Percentiles rank a stretch among this genome's conserved stretches.
Evolutionary conservation across 2,797 vertebrate species (phyloP).

Genomic region (Catostomus latipinnis): DNA sequence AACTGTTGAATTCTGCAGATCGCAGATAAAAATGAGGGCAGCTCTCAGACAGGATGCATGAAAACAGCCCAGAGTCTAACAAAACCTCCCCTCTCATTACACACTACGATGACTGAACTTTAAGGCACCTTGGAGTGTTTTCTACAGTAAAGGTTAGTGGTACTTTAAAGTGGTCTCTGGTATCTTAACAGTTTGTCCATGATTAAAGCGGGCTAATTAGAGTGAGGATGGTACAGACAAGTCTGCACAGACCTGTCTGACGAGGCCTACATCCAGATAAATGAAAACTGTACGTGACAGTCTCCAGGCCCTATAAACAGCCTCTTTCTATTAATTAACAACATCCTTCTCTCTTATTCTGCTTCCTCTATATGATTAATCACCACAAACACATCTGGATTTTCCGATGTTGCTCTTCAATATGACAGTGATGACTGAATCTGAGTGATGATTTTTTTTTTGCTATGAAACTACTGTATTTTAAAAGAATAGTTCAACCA

Average conservation of each 20-base stretch:
- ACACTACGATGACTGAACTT: slow-evolving; percentile 23
- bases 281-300: slow-evolving; percentile 30
- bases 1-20: neutral
- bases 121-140: slow-evolving; percentile 19
- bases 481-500: too few species aligned
- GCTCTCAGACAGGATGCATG: slow-evolving; percentile 23
- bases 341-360: slow-evolving; percentile 7
- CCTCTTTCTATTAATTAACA: slow-evolving; percentile 39
- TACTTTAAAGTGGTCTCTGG: slow-evolving; percentile 41
- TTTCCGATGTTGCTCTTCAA: slow-evolving; percentile 15
- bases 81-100: slow-evolving; percentile 37
- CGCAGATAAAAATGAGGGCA: slow-evolving; percentile 5
- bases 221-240: slow-evolving; percentile 37
- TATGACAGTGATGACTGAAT: neutral
- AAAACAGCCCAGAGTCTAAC: slow-evolving; percentile 13
- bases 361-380: slow-evolving; percentile 5
- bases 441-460: neutral
- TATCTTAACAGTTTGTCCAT: slow-evolving; percentile 30
- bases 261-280: slow-evolving; percentile 15
- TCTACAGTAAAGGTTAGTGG: slow-evolving; percentile 36
- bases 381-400: slow-evolving; percentile 20
- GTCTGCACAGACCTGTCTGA: slow-evolving; percentile 31
- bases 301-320: neutral
- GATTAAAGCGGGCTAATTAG: slow-evolving; percentile 43
- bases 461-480: too few species aligned